Percentiles rank a stretch among this genome's conserved stretches.
phyloP scores from a whole-genome alignment of 2,797 vertebrate genomes.

The Gila robusta region DNA sequence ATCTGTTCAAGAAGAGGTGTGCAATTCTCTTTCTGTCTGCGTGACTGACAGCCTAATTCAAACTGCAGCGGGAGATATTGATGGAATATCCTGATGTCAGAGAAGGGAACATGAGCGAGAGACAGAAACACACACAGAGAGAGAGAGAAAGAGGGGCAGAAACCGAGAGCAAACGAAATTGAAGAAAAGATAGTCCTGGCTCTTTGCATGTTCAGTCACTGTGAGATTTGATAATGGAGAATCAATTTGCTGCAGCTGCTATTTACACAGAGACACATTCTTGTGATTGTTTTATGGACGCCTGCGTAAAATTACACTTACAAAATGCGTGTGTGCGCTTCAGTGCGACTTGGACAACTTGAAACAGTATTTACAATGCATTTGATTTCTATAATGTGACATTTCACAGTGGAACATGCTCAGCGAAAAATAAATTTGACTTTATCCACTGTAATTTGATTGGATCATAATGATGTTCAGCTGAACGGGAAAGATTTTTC shows the following conservation, averaged over 20 bases:
- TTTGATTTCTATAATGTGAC: not conserved
- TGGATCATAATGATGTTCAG: not conserved
- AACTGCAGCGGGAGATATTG: slow-evolving; percentile 4
- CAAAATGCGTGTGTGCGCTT: not conserved
- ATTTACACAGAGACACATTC: slow-evolving; percentile 5
- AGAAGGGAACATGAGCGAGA: slow-evolving; percentile 3
- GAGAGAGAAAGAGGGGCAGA: not conserved
- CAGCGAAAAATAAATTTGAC: not conserved
- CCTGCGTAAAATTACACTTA: not conserved
- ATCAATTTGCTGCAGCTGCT: slow-evolving; percentile 46
- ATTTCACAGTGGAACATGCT: not conserved
- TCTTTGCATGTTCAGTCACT: slow-evolving; percentile 34
- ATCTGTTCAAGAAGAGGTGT: slow-evolving; percentile 2
- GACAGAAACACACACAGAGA: not conserved
- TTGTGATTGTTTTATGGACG: not conserved
- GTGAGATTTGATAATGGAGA: slow-evolving; percentile 45
- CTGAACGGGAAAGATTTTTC: not conserved
- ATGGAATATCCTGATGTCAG: slow-evolving; percentile 21
- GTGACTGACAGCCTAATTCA: slow-evolving; percentile 39
- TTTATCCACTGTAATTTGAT: not conserved
- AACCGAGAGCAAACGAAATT: not conserved
- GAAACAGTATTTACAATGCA: not conserved
- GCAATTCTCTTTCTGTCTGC: not conserved
- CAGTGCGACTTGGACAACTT: not conserved
- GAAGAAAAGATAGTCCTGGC: not conserved